Evolutionary conservation across 2,888 invertebrate genomes (phyloP), one percentile per base, ranked within the genome.

Genomic region (Campoletis raptor): DNA sequence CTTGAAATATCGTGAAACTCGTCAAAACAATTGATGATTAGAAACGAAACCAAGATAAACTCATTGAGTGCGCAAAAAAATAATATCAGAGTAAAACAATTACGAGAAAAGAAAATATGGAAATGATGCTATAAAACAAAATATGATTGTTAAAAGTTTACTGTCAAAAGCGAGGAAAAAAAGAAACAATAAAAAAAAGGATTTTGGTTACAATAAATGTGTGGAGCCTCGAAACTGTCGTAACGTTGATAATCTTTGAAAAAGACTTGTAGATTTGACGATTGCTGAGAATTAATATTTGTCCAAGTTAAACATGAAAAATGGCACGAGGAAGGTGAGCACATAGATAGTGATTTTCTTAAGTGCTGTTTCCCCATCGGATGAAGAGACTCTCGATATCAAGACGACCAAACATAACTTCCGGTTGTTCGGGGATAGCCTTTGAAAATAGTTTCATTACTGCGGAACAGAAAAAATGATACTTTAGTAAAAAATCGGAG

Each of bases 251-350:
- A 80, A 70, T 66, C 66, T 37, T 8, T 37, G 9, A n/a, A 42
- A 9, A 42, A 21, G 36, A 36, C 45, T 61, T 57, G 36, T 61
- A 15, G n/a, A 72, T 70, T 61, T 37, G 21, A 57, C 42, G 45
- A 80, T 66, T 36, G 37, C 18, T 15, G 61, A 37, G 42, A 42
- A 57, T 69, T 54, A 37, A 52, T 73, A 48, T 81, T 73, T 73
- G 48, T 45, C 48, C 0, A 24, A 10, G 48, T 48, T 52, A 69
- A 69, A 54, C 18, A 78, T 69, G 24, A 54, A 61, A 61, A 69
- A 67, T 52, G 70, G 8, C 36, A 30, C 70, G 48, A 70, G 18
- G 70, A 70, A 70, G 70, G 48, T 30, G 48, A 70, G 54, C 36
- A 73, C 73, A 54, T n/a, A 54, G 52, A 70, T n/a, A 24, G 12